phyloP scores from a whole-genome alignment of 2,113 vertebrate species.

The Lophius piscatorius region DNA sequence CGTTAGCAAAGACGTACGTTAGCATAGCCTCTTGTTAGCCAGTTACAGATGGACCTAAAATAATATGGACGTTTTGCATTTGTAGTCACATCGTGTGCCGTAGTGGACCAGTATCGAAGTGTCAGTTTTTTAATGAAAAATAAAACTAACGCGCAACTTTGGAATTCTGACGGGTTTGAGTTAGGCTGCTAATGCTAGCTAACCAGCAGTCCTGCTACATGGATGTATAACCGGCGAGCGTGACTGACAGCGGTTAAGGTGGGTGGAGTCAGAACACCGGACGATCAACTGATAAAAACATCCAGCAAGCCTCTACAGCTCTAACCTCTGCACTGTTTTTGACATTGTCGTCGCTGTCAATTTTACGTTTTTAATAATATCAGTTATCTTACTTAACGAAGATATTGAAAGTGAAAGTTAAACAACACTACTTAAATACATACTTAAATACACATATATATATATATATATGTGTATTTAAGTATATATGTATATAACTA shows the following conservation, averaged over 20 bases:
- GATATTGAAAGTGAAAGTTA: too few species aligned
- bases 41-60: not conserved
- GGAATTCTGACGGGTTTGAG: slow-evolving; percentile 8
- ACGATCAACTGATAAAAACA: too few species aligned
- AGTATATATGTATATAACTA: too few species aligned
- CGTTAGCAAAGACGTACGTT: not conserved
- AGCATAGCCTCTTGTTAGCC: slow-evolving; percentile 18
- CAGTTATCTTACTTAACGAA: too few species aligned
- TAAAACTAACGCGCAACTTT: slow-evolving; percentile 5
- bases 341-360: too few species aligned
- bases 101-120: slow-evolving; percentile 1
- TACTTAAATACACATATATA: too few species aligned
- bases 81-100: not conserved
- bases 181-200: slow-evolving; percentile 57
- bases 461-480: too few species aligned
- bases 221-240: slow-evolving; percentile 29
- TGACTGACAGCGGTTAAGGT: slow-evolving; percentile 55
- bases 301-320: too few species aligned
- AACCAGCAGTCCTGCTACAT: slow-evolving; percentile 42
- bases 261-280: slow-evolving; percentile 50
- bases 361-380: too few species aligned
- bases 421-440: too few species aligned
- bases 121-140: slow-evolving; percentile 2
- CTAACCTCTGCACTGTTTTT: too few species aligned
- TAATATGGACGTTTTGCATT: slow-evolving; percentile 9